Evolutionary conservation across 2,888 invertebrate species (phyloP).

Genomic region (Bombylius discolor): DNA sequence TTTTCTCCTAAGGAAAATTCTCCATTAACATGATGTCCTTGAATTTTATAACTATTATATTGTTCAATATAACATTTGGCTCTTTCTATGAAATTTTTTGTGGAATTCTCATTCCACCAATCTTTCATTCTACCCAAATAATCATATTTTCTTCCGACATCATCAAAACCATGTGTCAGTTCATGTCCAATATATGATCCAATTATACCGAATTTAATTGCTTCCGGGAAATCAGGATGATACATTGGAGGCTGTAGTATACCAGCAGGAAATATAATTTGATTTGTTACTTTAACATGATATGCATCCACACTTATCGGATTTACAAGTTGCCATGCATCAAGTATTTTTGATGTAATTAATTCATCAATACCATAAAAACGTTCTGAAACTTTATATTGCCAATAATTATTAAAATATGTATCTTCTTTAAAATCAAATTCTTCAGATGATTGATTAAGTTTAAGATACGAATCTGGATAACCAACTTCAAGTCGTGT

Average conservation of each 20-base stretch:
- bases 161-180: background rate
- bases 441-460: background rate
- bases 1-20: background rate
- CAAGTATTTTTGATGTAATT: no score
- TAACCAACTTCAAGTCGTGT: background rate
- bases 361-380: no score
- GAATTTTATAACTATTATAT: background rate
- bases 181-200: background rate
- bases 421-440: background rate
- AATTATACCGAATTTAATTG: background rate
- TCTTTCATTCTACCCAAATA: background rate
- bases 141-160: background rate
- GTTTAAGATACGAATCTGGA: no score
- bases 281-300: background rate
- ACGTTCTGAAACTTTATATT: background rate
- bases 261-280: background rate
- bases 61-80: background rate
- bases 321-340: background rate
- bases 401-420: background rate
- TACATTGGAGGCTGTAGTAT: background rate
- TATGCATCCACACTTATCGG: background rate
- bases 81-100: background rate
- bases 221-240: background rate
- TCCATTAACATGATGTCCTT: background rate
- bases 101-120: background rate